A percentile compares a stretch with the other conserved stretches of the same genome.
Evolutionary conservation across 2,888 invertebrate genomes (phyloP).

Genomic region (Argyra leucocephala): DNA sequence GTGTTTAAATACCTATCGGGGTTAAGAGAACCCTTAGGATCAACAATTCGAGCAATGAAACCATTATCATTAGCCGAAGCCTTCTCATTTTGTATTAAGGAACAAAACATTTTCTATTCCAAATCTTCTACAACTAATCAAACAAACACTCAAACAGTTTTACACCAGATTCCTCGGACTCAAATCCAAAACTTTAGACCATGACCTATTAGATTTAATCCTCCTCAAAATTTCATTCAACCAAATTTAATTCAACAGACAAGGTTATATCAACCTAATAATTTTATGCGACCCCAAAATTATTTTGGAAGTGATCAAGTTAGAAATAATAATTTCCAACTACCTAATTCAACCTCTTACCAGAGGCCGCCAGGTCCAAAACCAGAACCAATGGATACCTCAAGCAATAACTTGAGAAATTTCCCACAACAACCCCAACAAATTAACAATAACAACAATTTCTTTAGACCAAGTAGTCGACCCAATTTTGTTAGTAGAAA

Average conservation of each 20-base stretch:
- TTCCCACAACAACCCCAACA: not conserved
- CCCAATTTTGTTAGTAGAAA: too few species aligned
- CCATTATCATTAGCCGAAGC: not conserved
- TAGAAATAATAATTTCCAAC: not conserved
- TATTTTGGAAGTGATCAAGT: not conserved
- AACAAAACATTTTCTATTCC: slow-evolving; percentile 7
- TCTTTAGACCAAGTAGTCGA: too few species aligned
- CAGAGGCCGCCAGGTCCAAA: slow-evolving; percentile 8
- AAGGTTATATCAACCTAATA: slow-evolving; percentile 4
- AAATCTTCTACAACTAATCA: not conserved
- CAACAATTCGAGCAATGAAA: not conserved
- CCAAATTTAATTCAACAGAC: slow-evolving; percentile 2
- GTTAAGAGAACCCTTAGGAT: not conserved
- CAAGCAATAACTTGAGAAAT: slow-evolving; percentile 9
- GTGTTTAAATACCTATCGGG: not conserved
- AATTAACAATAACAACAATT: too few species aligned
- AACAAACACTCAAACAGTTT: not conserved
- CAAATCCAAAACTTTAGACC: slow-evolving; percentile 9
- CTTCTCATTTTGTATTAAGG: slow-evolving; percentile 3
- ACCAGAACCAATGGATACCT: slow-evolving; percentile 16
- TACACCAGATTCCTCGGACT: slow-evolving; percentile 10
- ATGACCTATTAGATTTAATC: slow-evolving; percentile 9
- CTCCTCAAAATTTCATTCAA: too few species aligned
- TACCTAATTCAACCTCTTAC: not conserved
- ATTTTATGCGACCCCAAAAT: slow-evolving; percentile 5